Percentiles rank a stretch among this genome's conserved stretches.
phyloP scores from a whole-genome alignment of 2,888 invertebrate genomes.

The Salticus scenicus region DNA sequence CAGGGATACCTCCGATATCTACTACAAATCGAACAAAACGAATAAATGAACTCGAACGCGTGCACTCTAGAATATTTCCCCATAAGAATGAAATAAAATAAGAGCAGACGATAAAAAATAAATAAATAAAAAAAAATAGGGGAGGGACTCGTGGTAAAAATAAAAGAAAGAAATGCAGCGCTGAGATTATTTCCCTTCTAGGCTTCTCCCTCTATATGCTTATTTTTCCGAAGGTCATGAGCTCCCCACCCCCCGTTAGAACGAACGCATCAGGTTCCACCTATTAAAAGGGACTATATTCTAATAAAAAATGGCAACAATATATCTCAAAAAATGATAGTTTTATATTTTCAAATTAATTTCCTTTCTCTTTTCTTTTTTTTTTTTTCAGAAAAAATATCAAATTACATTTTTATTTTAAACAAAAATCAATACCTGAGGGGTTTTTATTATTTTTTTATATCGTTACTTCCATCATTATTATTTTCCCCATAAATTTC shows the following conservation, averaged over 20 bases:
- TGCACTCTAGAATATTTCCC: not conserved
- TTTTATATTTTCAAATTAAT: not conserved
- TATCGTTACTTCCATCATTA: not conserved
- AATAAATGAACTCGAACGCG: not conserved
- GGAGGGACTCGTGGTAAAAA: not conserved
- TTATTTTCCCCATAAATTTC: not conserved
- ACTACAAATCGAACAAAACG: not conserved
- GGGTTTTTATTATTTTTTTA: not conserved
- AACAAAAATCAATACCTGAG: not conserved
- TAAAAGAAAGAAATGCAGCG: not conserved
- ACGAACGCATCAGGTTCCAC: conserved; percentile 28
- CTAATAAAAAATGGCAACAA: not conserved
- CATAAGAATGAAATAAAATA: not conserved
- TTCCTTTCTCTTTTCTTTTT: too few relatives aligned
- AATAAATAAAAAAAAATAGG: not conserved
- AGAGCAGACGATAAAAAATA: not conserved
- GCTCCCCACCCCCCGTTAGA: conserved; percentile 1
- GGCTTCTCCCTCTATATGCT: not conserved
- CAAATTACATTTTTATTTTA: not conserved
- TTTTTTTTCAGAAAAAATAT: not conserved
- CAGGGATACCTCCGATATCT: not conserved
- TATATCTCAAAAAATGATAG: not conserved
- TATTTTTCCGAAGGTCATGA: conserved; percentile 9
- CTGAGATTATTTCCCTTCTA: not conserved
- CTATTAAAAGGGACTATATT: not conserved